A percentile compares a stretch with the other conserved stretches of the same genome.
Evolutionary conservation across 1,140 invertebrate genomes (phyloP).

Genomic region (Euwallacea fornicatus): DNA sequence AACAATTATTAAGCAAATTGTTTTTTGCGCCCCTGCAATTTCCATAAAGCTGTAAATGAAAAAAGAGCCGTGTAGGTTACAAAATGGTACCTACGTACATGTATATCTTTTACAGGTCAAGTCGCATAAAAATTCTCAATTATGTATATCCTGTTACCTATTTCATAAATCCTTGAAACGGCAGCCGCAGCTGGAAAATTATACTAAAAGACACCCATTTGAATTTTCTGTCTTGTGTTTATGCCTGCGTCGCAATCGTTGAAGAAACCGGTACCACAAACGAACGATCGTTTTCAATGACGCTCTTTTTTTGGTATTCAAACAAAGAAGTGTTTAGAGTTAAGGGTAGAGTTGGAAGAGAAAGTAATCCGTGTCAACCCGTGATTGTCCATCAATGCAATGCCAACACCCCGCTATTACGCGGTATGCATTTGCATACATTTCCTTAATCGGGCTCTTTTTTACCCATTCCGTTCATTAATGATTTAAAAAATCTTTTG

Average conservation of each 20-base stretch:
- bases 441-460: conserved; percentile 9
- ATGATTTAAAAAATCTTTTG: neutral
- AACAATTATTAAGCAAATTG: neutral
- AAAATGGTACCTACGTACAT: conserved; percentile 26
- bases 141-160: conserved; percentile 33
- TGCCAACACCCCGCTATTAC: conserved; percentile 12
- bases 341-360: neutral
- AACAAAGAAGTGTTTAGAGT: no score
- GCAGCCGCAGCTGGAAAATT: conserved; percentile 20
- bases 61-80: conserved; percentile 35
- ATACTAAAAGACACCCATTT: conserved; percentile 8
- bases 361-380: conserved; percentile 18
- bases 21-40: conserved; percentile 12
- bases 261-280: neutral
- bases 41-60: conserved; percentile 25
- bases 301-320: neutral
- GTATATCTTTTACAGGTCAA: conserved; percentile 29
- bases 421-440: conserved; percentile 14
- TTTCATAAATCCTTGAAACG: conserved; percentile 37
- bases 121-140: conserved; percentile 29
- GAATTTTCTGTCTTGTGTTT: conserved; percentile 21
- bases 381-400: conserved; percentile 2
- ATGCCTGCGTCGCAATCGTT: neutral
- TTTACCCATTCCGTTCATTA: conserved; percentile 9
- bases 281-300: neutral